Conservation (phyloP, 2,797 vertebrate genomes). For the Cygnus olor region DNA sequence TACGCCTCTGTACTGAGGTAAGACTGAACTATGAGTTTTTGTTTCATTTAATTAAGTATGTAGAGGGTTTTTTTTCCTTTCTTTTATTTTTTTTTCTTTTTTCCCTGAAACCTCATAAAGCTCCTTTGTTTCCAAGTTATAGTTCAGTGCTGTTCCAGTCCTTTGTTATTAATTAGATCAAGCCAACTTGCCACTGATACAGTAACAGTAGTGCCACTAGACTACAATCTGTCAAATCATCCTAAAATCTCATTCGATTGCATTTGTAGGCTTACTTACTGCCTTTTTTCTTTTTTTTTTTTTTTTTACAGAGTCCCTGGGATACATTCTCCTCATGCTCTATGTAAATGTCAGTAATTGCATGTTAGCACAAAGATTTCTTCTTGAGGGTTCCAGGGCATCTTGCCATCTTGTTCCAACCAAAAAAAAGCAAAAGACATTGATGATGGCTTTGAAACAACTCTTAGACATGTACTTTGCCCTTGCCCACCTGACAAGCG, state of each 20-base stretch:
- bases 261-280: not conserved
- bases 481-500: not conserved
- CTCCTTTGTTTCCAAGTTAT: not conserved
- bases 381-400: not conserved
- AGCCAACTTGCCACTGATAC: constrained; percentile 2
- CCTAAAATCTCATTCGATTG: not conserved
- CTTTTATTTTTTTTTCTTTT: not conserved
- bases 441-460: not conserved
- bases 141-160: constrained; percentile 1
- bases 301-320: not conserved
- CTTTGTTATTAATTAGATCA: constrained; percentile 35
- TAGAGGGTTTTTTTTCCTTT: not conserved
- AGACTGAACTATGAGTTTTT: not conserved
- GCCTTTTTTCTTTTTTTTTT: not conserved
- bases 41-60: not conserved
- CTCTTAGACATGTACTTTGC: not conserved
- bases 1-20: not conserved
- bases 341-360: not conserved
- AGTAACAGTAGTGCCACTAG: constrained; percentile 1
- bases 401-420: not conserved
- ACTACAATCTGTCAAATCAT: constrained; percentile 24
- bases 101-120: not conserved
- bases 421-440: rapidly evolving
- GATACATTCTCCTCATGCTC: not conserved
- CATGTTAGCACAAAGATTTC: not conserved